Conservation (phyloP, 2,797 vertebrate species). For the Gadopsis bispinosus region DNA sequence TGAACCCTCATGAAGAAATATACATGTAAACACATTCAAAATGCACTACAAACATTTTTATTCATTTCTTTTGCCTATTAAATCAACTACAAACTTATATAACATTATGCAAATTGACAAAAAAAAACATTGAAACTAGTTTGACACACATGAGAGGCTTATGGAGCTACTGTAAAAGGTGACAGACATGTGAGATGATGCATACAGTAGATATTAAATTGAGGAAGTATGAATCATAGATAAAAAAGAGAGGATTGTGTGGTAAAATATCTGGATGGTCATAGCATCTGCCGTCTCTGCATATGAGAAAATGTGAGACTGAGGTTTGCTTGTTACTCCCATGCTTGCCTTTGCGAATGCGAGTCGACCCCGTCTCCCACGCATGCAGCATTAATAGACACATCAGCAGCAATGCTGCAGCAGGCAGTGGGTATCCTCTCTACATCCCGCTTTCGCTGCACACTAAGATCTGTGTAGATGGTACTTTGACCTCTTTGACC, state of each 20-base stretch:
- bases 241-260: background rate
- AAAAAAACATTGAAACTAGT: conserved; percentile 24
- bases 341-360: conserved; percentile 65
- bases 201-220: conserved; percentile 4
- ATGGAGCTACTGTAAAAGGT: conserved; percentile 17
- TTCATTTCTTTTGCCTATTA: conserved; percentile 25
- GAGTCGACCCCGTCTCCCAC: conserved; percentile 80
- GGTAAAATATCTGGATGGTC: conserved; percentile 29
- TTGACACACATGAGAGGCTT: background rate
- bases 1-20: conserved; percentile 11
- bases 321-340: conserved; percentile 67
- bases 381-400: conserved; percentile 81
- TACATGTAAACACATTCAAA: conserved; percentile 20
- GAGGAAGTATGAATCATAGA: conserved; percentile 13
- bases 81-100: conserved; percentile 6
- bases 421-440: conserved; percentile 78
- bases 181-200: conserved; percentile 12
- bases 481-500: conserved; percentile 52
- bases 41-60: conserved; percentile 28
- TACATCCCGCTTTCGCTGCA: conserved; percentile 63
- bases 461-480: conserved; percentile 55
- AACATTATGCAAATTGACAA: conserved; percentile 10
- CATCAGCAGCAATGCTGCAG: conserved; percentile 75
- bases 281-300: conserved; percentile 43
- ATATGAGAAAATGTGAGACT: conserved; percentile 56